Evolutionary conservation across 2,113 vertebrate species (phyloP).

Genomic region (Pygoscelis adeliae): DNA sequence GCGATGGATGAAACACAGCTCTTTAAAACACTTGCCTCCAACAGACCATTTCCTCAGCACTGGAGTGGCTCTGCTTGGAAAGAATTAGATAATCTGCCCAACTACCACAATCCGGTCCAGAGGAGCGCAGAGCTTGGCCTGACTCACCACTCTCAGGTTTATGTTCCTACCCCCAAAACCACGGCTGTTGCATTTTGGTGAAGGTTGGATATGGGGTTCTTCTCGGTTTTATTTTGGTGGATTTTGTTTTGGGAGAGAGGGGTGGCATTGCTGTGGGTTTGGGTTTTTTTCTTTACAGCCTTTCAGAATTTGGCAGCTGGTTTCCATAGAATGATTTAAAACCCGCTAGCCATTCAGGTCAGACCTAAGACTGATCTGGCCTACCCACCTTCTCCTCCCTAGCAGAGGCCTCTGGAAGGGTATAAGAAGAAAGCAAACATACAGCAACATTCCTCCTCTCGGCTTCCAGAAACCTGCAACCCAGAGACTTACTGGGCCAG

Average conservation of each 20-base stretch:
- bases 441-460: not conserved
- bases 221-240: not conserved
- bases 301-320: not conserved
- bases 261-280: not conserved
- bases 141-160: not conserved
- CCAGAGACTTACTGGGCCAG: not conserved
- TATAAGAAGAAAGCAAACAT: not conserved
- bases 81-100: not conserved
- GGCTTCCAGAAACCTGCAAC: not conserved
- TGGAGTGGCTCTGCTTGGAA: not conserved
- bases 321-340: not conserved
- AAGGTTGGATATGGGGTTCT: not conserved
- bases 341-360: not conserved
- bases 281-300: not conserved
- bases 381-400: not conserved
- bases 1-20: not conserved
- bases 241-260: not conserved
- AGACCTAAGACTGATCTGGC: not conserved
- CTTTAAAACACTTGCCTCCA: not conserved
- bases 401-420: not conserved
- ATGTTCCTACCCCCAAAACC: not conserved
- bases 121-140: not conserved
- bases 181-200: not conserved
- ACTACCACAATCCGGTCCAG: not conserved
- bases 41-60: not conserved